Percentiles rank a stretch among this genome's conserved stretches.
Evolutionary conservation across 2,888 invertebrate species (phyloP).

Genomic region (Cremastinae sp.): DNA sequence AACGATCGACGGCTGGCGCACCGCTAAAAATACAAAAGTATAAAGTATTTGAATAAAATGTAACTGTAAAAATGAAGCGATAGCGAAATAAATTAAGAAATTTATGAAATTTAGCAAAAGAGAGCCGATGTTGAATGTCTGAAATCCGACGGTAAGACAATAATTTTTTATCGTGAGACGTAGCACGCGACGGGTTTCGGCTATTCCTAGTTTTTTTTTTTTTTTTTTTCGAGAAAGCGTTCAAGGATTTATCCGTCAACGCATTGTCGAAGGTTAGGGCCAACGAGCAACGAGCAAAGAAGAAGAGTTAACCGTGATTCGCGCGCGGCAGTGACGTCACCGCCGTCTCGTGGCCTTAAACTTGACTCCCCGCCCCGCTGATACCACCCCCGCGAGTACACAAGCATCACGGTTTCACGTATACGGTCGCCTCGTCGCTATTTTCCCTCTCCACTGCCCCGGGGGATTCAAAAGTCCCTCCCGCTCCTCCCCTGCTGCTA

Average conservation of each 20-base stretch:
- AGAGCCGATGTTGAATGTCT: no score
- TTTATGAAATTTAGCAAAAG: no score
- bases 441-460: constrained; percentile 11
- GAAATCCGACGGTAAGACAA: no score
- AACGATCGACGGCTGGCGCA: no score
- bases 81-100: no score
- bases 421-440: background rate
- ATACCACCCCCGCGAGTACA: constrained; percentile 30
- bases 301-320: constrained; percentile 40
- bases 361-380: constrained; percentile 68
- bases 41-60: no score
- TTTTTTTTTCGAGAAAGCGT: constrained; percentile 41
- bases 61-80: no score
- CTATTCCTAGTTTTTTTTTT: background rate
- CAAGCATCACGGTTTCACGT: no score
- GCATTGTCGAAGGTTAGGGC: constrained; percentile 75
- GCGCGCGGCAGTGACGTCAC: constrained; percentile 71
- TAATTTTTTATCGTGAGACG: no score
- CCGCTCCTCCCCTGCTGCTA: background rate
- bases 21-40: no score
- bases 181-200: no score
- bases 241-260: constrained; percentile 65
- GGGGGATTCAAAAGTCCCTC: constrained; percentile 25
- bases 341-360: constrained; percentile 77
- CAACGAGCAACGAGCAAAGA: constrained; percentile 57